Conservation (phyloP, 2,113 vertebrate genomes). For the Calidris pygmaea region DNA sequence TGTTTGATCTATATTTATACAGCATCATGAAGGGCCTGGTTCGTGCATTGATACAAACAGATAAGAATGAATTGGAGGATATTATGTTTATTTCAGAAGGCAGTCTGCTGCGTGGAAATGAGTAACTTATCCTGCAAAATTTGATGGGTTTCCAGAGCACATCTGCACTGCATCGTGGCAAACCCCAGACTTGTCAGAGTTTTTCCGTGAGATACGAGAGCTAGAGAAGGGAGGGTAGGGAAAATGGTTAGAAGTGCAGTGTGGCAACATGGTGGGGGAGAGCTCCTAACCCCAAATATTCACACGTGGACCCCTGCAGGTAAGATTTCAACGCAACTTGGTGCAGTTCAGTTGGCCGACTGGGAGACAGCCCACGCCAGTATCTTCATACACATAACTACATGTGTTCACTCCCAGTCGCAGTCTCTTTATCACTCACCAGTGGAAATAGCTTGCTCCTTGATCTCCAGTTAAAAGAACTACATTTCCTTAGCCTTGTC, state of each 20-base stretch:
- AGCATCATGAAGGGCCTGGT: background rate
- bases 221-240: background rate
- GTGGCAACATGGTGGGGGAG: background rate
- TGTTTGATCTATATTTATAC: background rate
- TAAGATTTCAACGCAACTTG: background rate
- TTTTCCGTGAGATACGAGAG: background rate
- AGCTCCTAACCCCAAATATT: background rate
- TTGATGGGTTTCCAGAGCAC: background rate
- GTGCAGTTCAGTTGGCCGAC: background rate
- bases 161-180: background rate
- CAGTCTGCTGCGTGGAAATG: background rate
- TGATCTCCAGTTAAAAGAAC: conserved; percentile 40
- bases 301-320: background rate
- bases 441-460: background rate
- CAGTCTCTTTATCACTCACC: background rate
- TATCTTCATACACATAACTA: background rate
- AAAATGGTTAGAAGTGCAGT: background rate
- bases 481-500: conserved; percentile 28
- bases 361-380: accelerated
- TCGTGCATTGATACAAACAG: background rate
- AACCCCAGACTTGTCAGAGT: background rate
- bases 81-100: background rate
- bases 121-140: background rate
- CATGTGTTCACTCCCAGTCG: background rate
- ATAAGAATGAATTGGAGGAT: background rate